Conservation (phyloP, 2,113 vertebrate genomes). For the Otis tarda region DNA sequence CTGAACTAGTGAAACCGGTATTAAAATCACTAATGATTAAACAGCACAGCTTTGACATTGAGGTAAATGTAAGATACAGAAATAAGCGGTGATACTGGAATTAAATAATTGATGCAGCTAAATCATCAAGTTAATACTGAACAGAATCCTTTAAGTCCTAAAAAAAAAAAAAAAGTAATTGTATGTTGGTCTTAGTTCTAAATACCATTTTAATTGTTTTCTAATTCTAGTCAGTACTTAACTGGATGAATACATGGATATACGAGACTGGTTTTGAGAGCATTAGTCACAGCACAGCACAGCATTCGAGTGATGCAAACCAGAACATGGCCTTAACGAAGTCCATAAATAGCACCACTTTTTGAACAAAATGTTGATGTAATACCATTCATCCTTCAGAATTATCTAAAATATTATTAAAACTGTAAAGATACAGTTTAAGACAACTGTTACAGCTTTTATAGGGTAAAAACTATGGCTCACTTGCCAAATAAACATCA, state of each 20-base stretch:
- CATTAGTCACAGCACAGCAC: neutral
- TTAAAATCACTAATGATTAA: neutral
- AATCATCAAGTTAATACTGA: slow-evolving; percentile 20
- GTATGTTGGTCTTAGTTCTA: neutral
- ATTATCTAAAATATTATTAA: neutral
- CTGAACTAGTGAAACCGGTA: neutral
- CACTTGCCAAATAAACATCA: neutral
- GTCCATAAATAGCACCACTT: neutral
- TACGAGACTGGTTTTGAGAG: neutral
- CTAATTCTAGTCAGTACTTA: neutral
- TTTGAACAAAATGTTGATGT: neutral
- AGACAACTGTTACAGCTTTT: neutral
- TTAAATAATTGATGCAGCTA: slow-evolving; percentile 9
- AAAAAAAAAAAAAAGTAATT: neutral
- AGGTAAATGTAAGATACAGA: neutral
- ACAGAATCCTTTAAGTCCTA: neutral
- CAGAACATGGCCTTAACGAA: neutral
- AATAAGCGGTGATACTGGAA: neutral
- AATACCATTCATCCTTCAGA: neutral
- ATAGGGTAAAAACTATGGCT: neutral
- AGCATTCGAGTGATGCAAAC: neutral
- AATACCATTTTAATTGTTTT: slow-evolving; percentile 7
- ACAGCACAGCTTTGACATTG: neutral
- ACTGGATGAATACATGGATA: neutral
- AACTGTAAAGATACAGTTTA: neutral